These are phyloP conservation scores for Corythornis vintsioides DNA, from an alignment of 2,113 vertebrate species.

Conservation along the genomic window DNA sequence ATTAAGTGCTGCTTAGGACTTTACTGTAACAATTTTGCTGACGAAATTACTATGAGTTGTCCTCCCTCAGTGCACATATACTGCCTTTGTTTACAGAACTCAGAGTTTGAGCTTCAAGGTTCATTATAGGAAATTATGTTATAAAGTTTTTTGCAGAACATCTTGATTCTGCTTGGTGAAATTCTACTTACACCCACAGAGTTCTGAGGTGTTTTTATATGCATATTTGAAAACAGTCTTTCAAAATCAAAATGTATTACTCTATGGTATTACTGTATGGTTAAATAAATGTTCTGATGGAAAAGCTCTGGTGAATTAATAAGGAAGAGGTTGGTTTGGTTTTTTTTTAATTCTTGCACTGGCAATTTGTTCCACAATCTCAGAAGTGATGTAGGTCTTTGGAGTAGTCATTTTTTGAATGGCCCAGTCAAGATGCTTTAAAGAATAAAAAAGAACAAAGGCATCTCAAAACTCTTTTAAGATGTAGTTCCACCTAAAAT, in stretches of 20 bases:
- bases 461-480: neutral
- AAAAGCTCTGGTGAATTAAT: neutral
- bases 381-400: neutral
- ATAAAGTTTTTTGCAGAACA: neutral
- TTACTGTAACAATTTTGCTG: slow-evolving; percentile 76
- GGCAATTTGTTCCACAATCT: neutral
- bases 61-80: slow-evolving; percentile 40
- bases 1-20: slow-evolving; percentile 74
- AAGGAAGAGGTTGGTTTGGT: neutral
- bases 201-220: neutral
- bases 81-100: slow-evolving; percentile 25
- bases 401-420: neutral
- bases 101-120: slow-evolving; percentile 20
- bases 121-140: slow-evolving; percentile 44
- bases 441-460: neutral
- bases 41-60: slow-evolving; percentile 77
- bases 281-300: neutral
- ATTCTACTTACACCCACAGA: neutral
- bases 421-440: neutral
- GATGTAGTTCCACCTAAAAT: neutral
- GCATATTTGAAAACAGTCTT: neutral
- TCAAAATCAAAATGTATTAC: neutral
- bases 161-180: neutral
- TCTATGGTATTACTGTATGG: too few relatives aligned
- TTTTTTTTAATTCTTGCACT: neutral